Evolutionary conservation across 2,888 invertebrate genomes (phyloP), one percentile per base, ranked within the genome.

Genomic region (Ormyrus nitidulus): DNA sequence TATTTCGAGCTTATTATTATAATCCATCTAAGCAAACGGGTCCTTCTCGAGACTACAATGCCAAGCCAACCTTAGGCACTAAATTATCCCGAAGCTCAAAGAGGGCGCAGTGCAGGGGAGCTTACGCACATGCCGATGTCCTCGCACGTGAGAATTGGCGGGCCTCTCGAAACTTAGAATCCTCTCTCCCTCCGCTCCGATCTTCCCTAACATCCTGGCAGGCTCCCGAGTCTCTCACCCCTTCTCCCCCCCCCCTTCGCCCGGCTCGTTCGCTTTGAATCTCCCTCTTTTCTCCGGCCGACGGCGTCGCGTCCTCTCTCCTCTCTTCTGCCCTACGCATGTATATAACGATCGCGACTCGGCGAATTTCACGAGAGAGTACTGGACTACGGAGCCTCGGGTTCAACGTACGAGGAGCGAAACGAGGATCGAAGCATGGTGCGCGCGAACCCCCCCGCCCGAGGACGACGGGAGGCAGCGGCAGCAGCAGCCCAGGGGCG

Each of bases 331-430:
- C 74, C 51, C 62, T 66, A 64, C 66, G 64, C 75, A 46, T 68
- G 70, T 74, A 70, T 58, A 66, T 66, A 70, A 69, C 75, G 65
- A 82, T 78, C 78, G 69, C 79, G 74, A 19, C 79, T 49, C 65
- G 74, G 59, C 49, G 65, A 74, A 68, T 46, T 77, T 72, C 61
- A 56, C 64, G 34, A n/a, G 56, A 70, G 68, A 19, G 19, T 19
- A 19, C 19, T 51, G 64, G 64, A 69, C 69, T 54, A 34, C 61
- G 34, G 65, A 19, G 19, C 19, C 19, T 13, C 69, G 77, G 71
- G 77, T 77, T 77, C 77, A 77, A 77, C 58, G 77, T 77, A 71
- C 77, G 71, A 70, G 58, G 77, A 77, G 51, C 74, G 46, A n/a
- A 59, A 53, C 51, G 75, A 75, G 68, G 75, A 75, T 68, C 68